Percentiles rank a stretch among this genome's conserved stretches.
phyloP scores from a whole-genome alignment of 2,113 vertebrate species.

The Chamaea fasciata region DNA sequence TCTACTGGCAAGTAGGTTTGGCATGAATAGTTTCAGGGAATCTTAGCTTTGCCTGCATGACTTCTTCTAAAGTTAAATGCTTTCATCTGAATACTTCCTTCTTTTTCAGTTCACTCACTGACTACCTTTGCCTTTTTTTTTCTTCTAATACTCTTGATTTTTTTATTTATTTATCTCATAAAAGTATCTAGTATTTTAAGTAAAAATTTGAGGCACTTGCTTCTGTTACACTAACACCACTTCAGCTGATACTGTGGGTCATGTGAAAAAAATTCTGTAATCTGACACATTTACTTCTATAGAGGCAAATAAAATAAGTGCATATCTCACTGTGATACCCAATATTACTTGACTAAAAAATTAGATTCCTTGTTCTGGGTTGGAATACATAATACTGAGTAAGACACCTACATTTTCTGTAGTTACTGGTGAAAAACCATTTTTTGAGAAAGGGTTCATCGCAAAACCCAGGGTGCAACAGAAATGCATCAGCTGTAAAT shows the following conservation, averaged over 20 bases:
- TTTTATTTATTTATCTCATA: neutral
- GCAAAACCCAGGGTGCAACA: neutral
- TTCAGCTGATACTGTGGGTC: neutral
- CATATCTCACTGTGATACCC: neutral
- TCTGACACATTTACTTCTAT: neutral
- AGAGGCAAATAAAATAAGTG: neutral
- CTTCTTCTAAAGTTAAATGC: neutral
- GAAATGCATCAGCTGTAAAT: neutral
- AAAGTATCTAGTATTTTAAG: neutral
- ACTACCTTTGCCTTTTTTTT: neutral
- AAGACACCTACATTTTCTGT: neutral
- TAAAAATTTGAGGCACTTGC: neutral
- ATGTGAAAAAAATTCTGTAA: neutral
- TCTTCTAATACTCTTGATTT: neutral
- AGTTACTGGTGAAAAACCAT: neutral
- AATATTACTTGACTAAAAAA: neutral
- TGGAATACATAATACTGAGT: neutral
- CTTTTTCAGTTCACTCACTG: neutral
- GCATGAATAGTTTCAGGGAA: neutral
- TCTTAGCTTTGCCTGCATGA: neutral
- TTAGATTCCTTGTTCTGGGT: neutral
- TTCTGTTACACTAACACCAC: neutral
- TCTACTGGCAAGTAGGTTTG: neutral
- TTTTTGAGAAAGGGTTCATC: neutral
- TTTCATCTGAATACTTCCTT: neutral